Conservation (phyloP, 2,888 invertebrate species). For the Drosophila mettleri region DNA sequence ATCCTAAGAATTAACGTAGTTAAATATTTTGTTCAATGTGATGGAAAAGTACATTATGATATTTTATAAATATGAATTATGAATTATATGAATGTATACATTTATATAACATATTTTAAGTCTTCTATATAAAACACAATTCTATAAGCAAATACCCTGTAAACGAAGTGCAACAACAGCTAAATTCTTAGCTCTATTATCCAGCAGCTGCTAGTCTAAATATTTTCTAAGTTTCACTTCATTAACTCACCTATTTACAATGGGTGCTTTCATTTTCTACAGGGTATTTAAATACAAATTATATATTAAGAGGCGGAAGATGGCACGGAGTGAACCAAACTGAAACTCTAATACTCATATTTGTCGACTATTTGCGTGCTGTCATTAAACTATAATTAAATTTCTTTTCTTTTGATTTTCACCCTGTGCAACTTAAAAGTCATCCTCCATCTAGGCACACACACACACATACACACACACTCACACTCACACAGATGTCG, state of each 20-base stretch:
- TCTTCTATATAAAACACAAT: neutral
- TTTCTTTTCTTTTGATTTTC: constrained; percentile 80
- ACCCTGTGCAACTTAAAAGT: constrained; percentile 73
- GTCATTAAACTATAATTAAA: constrained; percentile 78
- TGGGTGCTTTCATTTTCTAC: neutral
- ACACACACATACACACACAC: neutral
- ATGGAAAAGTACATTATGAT: too few species aligned
- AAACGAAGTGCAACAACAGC: neutral
- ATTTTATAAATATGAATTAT: too few species aligned
- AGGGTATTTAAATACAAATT: constrained; percentile 9
- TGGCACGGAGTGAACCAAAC: constrained; percentile 27
- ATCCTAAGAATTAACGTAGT: neutral
- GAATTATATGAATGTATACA: too few species aligned
- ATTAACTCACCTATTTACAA: neutral
- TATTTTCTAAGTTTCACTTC: neutral
- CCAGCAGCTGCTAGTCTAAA: neutral
- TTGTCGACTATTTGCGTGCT: constrained; percentile 76
- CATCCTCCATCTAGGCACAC: constrained; percentile 49
- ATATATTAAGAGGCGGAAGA: constrained; percentile 52
- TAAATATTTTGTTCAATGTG: too few species aligned
- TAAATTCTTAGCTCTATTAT: neutral
- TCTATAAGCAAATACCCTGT: neutral
- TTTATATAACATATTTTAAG: too few species aligned
- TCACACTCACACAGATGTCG: neutral
- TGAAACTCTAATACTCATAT: constrained; percentile 52